Evolutionary conservation across 2,797 vertebrate genomes (phyloP).

Genomic region (Taenioides sp.): DNA sequence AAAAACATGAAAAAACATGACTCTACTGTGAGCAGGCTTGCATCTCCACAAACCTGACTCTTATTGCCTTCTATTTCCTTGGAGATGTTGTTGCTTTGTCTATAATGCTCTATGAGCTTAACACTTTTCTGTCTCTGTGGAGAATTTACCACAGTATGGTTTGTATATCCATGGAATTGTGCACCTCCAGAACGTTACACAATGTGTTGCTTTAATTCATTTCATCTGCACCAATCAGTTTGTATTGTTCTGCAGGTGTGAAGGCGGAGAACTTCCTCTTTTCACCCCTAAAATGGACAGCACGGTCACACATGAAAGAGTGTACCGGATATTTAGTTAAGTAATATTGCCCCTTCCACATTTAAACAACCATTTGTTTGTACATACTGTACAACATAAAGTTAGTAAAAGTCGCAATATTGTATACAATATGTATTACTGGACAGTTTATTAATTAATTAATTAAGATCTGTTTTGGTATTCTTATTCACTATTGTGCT

Average conservation of each 20-base stretch:
- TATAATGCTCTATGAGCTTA: too few species aligned
- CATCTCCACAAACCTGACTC: too few species aligned
- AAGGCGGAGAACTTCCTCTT: constrained; percentile 35
- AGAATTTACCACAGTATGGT: too few species aligned
- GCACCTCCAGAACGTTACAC: too few species aligned
- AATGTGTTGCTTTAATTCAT: neutral
- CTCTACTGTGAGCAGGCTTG: too few species aligned
- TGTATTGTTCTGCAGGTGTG: constrained; percentile 6
- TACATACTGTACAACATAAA: neutral
- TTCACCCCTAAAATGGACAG: constrained; percentile 12
- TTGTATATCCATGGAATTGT: neutral
- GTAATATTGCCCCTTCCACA: neutral
- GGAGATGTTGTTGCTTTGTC: too few species aligned
- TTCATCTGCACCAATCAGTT: neutral
- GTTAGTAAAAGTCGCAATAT: neutral
- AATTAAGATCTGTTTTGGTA: neutral
- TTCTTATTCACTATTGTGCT: neutral
- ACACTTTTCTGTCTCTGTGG: too few species aligned
- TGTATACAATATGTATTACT: neutral
- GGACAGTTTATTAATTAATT: neutral
- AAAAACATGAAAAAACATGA: too few species aligned
- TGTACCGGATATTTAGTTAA: neutral
- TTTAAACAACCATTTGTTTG: neutral
- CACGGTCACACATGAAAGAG: neutral
- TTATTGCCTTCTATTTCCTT: too few species aligned